These are phyloP conservation scores for Camelus bactrianus DNA, from an alignment of 2,113 vertebrate species.

Conservation along the genomic window DNA sequence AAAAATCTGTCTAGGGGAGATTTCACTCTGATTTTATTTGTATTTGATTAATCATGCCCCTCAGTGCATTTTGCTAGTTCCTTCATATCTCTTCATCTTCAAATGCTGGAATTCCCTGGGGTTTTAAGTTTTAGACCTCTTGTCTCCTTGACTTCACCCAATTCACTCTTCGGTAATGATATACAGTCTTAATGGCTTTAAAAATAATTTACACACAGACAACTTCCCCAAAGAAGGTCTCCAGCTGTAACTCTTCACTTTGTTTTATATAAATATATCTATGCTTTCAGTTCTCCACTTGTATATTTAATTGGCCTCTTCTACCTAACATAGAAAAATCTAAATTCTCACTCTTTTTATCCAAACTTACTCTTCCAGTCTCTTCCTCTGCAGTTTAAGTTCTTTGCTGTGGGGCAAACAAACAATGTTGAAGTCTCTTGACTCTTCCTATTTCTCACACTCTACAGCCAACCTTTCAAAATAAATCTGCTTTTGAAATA, in stretches of 20 bases:
- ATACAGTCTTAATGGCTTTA: background rate
- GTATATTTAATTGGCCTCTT: background rate
- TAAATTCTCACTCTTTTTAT: background rate
- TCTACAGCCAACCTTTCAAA: background rate
- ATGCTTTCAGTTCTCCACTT: background rate
- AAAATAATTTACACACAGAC: background rate
- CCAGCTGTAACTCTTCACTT: background rate
- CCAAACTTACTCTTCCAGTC: background rate
- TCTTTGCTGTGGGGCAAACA: background rate
- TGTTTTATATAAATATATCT: background rate
- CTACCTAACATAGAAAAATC: background rate
- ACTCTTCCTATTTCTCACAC: background rate
- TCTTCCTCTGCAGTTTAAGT: background rate
- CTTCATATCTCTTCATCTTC: background rate
- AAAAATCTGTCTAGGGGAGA: background rate
- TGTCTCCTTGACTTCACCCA: background rate
- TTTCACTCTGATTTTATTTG: constrained; percentile 3
- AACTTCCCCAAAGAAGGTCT: background rate
- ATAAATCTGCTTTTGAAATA: constrained; percentile 5
- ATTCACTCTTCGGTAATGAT: background rate
- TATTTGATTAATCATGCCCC: background rate
- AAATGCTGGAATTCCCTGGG: background rate
- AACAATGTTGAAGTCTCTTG: background rate
- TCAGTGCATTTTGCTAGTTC: background rate
- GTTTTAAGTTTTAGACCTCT: background rate